Percentiles rank a stretch among this genome's conserved stretches.
Evolutionary conservation across 2,113 vertebrate species (phyloP).

Genomic region (Casuarius casuarius): DNA sequence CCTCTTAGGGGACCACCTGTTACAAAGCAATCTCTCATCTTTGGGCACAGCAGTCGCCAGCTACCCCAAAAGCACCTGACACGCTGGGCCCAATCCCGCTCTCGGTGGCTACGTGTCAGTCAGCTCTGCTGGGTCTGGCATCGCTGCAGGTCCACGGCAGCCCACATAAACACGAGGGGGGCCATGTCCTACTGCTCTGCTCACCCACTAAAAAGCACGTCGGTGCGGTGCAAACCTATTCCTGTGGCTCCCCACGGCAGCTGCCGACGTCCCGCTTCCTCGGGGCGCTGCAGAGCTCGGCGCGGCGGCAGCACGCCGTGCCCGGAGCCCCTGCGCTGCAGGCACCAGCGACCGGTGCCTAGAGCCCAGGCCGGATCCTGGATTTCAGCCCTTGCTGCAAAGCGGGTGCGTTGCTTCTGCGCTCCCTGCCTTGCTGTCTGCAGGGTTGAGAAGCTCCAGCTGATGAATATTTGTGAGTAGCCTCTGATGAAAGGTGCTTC

Average conservation of each 20-base stretch:
- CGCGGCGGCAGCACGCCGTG: neutral
- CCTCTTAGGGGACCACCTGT: neutral
- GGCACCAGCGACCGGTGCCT: fast-evolving
- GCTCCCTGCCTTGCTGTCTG: neutral
- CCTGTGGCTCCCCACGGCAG: fast-evolving
- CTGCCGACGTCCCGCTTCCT: neutral
- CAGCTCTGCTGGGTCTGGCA: neutral
- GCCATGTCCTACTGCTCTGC: fast-evolving
- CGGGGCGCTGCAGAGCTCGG: fast-evolving
- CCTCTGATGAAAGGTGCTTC: neutral
- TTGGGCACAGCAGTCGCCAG: neutral
- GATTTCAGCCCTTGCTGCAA: no score
- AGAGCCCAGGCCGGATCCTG: fast-evolving
- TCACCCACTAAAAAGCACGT: neutral
- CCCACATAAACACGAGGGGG: neutral
- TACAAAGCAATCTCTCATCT: neutral
- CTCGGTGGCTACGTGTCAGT: fast-evolving
- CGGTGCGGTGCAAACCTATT: neutral
- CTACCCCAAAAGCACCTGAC: neutral
- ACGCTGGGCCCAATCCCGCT: neutral
- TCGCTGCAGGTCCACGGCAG: neutral
- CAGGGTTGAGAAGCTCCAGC: neutral
- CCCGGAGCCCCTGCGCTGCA: no score
- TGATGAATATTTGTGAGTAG: fast-evolving
- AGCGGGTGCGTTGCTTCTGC: neutral